Evolutionary conservation across 2,888 invertebrate species (phyloP).

Genomic region (Drosophila mayaguana): DNA sequence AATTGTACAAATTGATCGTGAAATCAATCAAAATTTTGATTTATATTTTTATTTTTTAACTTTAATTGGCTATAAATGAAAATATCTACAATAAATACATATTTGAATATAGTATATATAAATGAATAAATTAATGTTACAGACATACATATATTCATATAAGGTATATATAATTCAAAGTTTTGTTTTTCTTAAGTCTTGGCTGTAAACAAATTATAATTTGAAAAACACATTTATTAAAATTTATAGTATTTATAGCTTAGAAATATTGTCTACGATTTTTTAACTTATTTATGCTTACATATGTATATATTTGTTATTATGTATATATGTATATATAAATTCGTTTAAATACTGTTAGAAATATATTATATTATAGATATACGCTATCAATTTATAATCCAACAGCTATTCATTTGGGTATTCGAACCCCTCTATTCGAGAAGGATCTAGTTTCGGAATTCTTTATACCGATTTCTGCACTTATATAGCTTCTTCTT

Average conservation of each 20-base stretch:
- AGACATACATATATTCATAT: no score
- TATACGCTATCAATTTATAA: no score
- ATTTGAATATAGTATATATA: no score
- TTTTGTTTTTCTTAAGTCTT: no score
- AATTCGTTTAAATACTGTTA: not conserved
- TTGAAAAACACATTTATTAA: no score
- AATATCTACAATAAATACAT: not conserved
- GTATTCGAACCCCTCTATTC: not conserved
- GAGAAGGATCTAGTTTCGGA: not conserved
- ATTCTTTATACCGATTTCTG: not conserved
- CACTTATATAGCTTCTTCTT: conserved; percentile 58
- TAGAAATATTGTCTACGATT: no score
- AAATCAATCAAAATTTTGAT: conserved; percentile 61
- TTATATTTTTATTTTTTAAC: conserved; percentile 10
- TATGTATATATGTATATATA: conserved; percentile 1
- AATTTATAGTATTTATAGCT: no score
- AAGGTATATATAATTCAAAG: no score
- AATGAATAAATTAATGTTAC: no score
- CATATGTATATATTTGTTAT: not conserved
- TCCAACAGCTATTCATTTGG: not conserved
- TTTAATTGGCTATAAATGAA: conserved; percentile 39
- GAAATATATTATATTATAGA: not conserved
- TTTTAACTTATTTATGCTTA: not conserved
- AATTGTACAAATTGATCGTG: conserved; percentile 66
- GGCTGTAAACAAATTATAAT: no score